Percentiles rank a stretch among this genome's conserved stretches.
phyloP scores from a whole-genome alignment of 2,888 invertebrate species.

The Metallyticus violacea region DNA sequence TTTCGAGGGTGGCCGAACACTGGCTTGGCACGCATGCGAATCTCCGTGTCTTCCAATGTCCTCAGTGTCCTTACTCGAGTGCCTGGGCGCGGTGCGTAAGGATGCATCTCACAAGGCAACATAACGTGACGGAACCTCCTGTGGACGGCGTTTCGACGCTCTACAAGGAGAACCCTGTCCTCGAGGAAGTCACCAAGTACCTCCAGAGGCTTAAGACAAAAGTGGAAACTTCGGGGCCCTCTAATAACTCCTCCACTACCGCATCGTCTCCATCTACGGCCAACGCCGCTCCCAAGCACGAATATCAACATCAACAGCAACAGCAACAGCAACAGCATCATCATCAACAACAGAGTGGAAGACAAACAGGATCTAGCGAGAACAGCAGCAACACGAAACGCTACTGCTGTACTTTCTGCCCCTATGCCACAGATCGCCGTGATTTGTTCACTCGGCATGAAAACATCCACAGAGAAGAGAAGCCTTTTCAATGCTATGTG shows the following conservation, averaged over 20 bases:
- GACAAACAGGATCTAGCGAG: neutral
- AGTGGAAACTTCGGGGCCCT: constrained; percentile 46
- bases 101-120: constrained; percentile 69
- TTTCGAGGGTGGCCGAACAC: constrained; percentile 71
- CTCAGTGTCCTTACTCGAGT: constrained; percentile 70
- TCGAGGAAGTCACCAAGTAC: constrained; percentile 70
- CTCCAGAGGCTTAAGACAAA: constrained; percentile 65
- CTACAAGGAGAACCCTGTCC: constrained; percentile 67
- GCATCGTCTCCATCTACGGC: constrained; percentile 16
- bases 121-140: constrained; percentile 58
- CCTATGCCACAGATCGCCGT: constrained; percentile 86
- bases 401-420: constrained; percentile 83
- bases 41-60: constrained; percentile 61
- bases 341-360: neutral
- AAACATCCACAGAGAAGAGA: constrained; percentile 90
- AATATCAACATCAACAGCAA: neutral
- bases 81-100: constrained; percentile 74
- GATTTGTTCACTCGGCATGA: constrained; percentile 90
- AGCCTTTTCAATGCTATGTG: constrained; percentile 90
- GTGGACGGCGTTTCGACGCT: constrained; percentile 56
- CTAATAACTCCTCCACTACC: neutral
- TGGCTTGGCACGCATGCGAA: constrained; percentile 73
- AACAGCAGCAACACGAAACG: constrained; percentile 45
- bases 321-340: neutral
- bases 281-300: neutral